These are phyloP conservation scores for Glossosoma conforme DNA, from an alignment of 1,140 invertebrate species.

Conservation along the genomic window DNA sequence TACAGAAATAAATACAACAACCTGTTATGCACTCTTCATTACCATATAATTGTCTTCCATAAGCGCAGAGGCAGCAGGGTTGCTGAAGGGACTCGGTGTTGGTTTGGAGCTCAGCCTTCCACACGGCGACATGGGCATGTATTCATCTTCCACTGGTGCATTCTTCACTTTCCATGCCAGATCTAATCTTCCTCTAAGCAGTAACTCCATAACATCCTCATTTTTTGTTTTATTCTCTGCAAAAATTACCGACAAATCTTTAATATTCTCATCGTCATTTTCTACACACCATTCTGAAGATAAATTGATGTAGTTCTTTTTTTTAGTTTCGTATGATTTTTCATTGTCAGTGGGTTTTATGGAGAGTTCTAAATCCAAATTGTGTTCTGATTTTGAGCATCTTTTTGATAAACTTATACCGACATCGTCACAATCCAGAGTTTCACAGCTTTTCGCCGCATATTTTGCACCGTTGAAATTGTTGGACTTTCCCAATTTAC, in stretches of 20 bases:
- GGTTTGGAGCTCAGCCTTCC: neutral
- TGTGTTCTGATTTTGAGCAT: conserved; percentile 27
- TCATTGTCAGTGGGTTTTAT: too few relatives aligned
- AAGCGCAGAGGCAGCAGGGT: neutral
- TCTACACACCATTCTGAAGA: conserved; percentile 17
- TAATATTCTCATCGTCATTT: conserved; percentile 19
- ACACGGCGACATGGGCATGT: conserved; percentile 24
- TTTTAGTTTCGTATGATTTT: conserved; percentile 5
- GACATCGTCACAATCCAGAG: conserved; percentile 10
- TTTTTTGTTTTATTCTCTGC: conserved; percentile 21
- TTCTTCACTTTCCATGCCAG: conserved; percentile 19
- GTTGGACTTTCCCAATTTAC: conserved; percentile 10
- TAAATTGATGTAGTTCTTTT: conserved; percentile 12
- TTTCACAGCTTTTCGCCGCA: conserved; percentile 25
- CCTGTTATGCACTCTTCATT: conserved; percentile 15
- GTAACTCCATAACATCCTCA: conserved; percentile 20
- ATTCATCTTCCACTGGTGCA: conserved; percentile 22
- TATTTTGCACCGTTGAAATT: conserved; percentile 9
- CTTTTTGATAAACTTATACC: conserved; percentile 7
- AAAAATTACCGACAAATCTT: conserved; percentile 25
- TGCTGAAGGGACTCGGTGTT: neutral
- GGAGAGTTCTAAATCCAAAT: conserved; percentile 8
- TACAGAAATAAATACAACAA: neutral
- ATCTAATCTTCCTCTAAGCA: conserved; percentile 19
- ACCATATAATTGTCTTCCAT: conserved; percentile 25